Evolutionary conservation across 1,140 invertebrate genomes (phyloP), one percentile per base, ranked within the genome.

Genomic region (Acromyrmex echinatior): DNA sequence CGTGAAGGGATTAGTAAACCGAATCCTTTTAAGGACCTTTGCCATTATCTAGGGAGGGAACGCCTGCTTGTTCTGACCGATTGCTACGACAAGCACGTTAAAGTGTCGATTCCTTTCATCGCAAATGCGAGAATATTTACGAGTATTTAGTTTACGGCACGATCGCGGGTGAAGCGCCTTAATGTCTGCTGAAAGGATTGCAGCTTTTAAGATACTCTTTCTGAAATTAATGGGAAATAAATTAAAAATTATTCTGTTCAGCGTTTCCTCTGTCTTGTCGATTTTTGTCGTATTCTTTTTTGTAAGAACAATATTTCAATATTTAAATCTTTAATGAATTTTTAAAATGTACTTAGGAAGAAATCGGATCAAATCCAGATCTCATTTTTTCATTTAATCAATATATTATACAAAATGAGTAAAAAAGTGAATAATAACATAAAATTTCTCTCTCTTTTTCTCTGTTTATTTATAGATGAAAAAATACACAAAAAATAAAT

Each of bases 1-100:
- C 73, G 88, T 88, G 84, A 88, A 91, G 91, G 88, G 90, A 91
- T 91, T 90, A 91, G 91, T 82, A 91, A 91, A 91, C 90, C 90
- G 90, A 91, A 91, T 91, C 91, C 91, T 91, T 91, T 91, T 91
- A 91, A 89, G 88, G 86, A 81, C 56, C 51, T 51, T 45, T 9
- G 31, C 87, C 87, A 91, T 91, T 91, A 91, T 91, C 84, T 70
- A 53, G 58, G 53, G 45, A 79, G 45, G n/a, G 68, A 51, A 49
- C 31, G 62, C 31, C 53, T 39, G 56, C 12, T 60, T 56, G 66
- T 73, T 60, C 45, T 88, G 76, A 84, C 73, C 58, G 73, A 76
- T 90, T 49, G 51, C 31, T 6, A 1, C 53, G 56, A 53, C 70
- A 10, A 51, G 62, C 65, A 86, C 25, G 68, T 66, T 70, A 65